Evolutionary conservation across 2,113 vertebrate genomes (phyloP).

Genomic region (Boleophthalmus pectinirostris): DNA sequence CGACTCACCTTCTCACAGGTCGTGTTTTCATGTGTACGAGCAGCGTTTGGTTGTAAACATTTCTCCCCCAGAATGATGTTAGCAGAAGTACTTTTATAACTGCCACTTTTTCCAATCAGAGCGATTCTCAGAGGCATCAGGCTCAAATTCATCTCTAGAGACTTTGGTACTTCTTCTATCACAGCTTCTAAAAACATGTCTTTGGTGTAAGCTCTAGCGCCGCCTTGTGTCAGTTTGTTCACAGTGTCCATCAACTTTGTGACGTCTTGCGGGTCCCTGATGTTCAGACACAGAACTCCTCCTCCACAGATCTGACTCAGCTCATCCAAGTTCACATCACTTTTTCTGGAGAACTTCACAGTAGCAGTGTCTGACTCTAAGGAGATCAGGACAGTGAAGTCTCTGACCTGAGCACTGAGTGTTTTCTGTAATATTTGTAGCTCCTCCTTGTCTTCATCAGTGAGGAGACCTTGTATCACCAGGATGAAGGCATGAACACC

Average conservation of each 20-base stretch:
- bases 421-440: constrained; percentile 27
- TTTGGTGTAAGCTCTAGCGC: neutral
- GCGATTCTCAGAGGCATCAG: neutral
- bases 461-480: constrained; percentile 13
- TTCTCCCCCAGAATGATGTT: neutral
- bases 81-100: neutral
- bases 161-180: neutral
- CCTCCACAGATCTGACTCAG: neutral
- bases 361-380: constrained; percentile 3
- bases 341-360: constrained; percentile 2
- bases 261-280: constrained; percentile 15
- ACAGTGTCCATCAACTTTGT: constrained; percentile 1
- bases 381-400: constrained; percentile 38
- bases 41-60: neutral
- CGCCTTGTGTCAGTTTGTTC: neutral
- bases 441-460: constrained; percentile 42
- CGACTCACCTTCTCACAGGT: neutral
- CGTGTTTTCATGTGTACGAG: neutral
- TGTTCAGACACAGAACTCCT: constrained; percentile 6
- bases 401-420: constrained; percentile 6
- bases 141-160: neutral
- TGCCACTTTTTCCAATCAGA: neutral
- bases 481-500: constrained; percentile 42
- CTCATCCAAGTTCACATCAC: neutral
- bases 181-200: neutral